Evolutionary conservation across 1,140 invertebrate species (phyloP).

Genomic region (Lepidurus packardi): DNA sequence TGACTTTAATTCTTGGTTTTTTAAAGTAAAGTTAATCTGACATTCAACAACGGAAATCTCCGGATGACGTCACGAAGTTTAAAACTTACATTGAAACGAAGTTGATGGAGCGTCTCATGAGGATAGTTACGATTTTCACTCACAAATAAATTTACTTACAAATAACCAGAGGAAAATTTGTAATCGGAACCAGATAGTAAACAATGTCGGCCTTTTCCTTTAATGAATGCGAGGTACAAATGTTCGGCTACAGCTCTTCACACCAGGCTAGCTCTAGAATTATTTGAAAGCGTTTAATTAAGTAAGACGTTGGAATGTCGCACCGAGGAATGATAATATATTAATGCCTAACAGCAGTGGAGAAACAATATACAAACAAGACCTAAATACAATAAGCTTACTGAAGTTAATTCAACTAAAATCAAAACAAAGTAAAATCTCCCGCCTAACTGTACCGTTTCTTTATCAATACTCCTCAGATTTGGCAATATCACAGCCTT

Average conservation of each 20-base stretch:
- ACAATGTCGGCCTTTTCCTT: conserved; percentile 7
- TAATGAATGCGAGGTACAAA: not conserved
- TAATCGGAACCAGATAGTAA: not conserved
- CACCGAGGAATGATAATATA: not conserved
- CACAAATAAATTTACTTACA: too few species aligned
- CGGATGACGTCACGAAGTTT: not conserved
- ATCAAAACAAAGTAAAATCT: not conserved
- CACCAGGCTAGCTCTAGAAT: not conserved
- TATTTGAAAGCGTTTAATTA: not conserved
- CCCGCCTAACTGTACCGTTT: not conserved
- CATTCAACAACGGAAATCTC: too few species aligned
- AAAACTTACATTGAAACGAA: not conserved
- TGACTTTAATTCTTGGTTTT: too few species aligned
- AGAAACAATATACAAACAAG: conserved; percentile 11
- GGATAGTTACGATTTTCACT: not conserved
- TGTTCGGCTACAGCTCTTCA: not conserved
- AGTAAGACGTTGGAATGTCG: not conserved
- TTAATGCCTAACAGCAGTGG: not conserved
- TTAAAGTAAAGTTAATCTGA: too few species aligned
- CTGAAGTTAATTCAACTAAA: not conserved
- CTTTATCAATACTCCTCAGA: not conserved
- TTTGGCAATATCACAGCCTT: conserved; percentile 21
- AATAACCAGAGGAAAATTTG: too few species aligned
- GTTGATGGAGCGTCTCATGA: not conserved
- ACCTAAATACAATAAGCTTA: not conserved